phyloP scores from a whole-genome alignment of 2,113 vertebrate genomes.

The Empidonax alnorum region DNA sequence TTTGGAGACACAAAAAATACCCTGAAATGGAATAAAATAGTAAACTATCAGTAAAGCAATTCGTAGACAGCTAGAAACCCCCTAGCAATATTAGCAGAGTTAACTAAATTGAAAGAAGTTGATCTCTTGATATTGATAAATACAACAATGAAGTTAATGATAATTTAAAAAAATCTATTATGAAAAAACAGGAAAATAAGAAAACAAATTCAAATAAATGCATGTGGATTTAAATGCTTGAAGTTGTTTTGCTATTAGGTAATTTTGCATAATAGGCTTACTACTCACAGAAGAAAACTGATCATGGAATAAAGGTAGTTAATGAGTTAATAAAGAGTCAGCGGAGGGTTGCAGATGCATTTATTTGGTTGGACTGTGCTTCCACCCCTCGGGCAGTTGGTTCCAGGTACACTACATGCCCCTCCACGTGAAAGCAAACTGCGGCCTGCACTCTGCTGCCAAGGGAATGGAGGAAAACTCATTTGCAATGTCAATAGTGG shows the following conservation, averaged over 20 bases:
- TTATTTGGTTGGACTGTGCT: too few relatives aligned
- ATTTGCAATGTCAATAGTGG: too few relatives aligned
- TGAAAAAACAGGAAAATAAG: background rate
- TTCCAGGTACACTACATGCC: too few relatives aligned
- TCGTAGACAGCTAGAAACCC: conserved; percentile 11
- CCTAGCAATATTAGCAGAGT: background rate
- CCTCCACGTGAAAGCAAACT: too few relatives aligned
- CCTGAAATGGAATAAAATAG: background rate
- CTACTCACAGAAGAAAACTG: background rate
- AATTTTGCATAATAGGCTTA: background rate
- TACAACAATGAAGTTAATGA: background rate
- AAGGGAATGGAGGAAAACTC: too few relatives aligned
- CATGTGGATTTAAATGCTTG: background rate
- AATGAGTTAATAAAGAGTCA: background rate
- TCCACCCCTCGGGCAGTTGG: too few relatives aligned
- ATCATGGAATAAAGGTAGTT: conserved; percentile 21
- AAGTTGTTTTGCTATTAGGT: background rate
- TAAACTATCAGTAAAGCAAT: background rate
- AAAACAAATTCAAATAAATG: conserved; percentile 1
- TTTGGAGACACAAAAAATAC: background rate
- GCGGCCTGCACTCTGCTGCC: too few relatives aligned
- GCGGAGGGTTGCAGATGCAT: background rate
- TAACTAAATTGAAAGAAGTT: background rate
- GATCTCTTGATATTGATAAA: conserved; percentile 10
- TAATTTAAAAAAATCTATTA: background rate